Evolutionary conservation across 2,888 invertebrate genomes (phyloP), one percentile per base, ranked within the genome.

Genomic region (Crematogaster levior): DNA sequence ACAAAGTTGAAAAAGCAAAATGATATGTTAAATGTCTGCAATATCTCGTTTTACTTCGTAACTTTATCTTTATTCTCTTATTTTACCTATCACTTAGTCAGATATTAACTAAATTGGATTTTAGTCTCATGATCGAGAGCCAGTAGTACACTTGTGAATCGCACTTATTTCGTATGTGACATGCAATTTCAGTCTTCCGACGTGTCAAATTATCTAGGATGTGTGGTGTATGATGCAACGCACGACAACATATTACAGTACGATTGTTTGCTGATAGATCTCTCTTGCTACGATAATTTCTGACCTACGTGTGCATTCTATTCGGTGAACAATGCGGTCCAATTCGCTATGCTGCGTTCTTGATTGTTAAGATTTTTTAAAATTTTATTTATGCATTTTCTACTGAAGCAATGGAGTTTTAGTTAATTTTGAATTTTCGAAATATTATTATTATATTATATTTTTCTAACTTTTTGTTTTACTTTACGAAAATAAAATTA

Each of bases 241-340:
- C 27, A 53, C 40, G 18, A 70, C 24, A 21, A 43, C 9, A 37
- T 40, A 58, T 73, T 73, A 58, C 30, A 43, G 30, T n/a, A 58
- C 43, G 40, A 72, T 72, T 72, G 56, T 58, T 58, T 58, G 40
- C n/a, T 58, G n/a, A 56, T 15, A 7, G 7, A 58, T 58, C 40
- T 58, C 72, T 56, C 7, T 6, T 27, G 24, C 40, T 21, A 2
- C 40, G 51, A 68, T 68, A 51, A 68, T 51, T 68, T 37, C 68
- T n/a, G 21, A 10, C 15, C 18, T 6, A 21, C 24, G 15, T 9
- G 15, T n/a, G 21, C 46, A 0, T 66, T 66, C 27, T 53, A 15
- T 15, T 24, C 37, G 18, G 1, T 9, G 53, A 72, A 72, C 40
- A 72, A 72, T 70, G 18, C 24, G 21, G 27, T 40, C n/a, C 56